Conservation (phyloP, 2,888 invertebrate genomes). For the Spatulosminthurus flaviceps region DNA sequence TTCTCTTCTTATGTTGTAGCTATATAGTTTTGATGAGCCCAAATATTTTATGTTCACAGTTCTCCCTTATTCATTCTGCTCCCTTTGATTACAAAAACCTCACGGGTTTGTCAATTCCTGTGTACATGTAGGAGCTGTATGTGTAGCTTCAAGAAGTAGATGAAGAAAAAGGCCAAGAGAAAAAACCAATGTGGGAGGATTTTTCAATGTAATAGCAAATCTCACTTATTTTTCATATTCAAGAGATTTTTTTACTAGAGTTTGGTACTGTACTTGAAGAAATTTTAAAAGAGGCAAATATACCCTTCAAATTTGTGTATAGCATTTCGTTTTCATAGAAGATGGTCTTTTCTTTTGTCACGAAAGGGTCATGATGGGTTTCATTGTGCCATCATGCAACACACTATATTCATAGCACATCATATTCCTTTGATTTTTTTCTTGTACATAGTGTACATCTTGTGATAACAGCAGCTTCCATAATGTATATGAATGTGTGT, state of each 20-base stretch:
- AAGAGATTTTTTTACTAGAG: not conserved
- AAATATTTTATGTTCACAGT: too few species aligned
- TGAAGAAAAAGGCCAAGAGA: not conserved
- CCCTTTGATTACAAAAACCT: not conserved
- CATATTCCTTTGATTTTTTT: not conserved
- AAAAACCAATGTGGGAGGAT: conserved; percentile 14
- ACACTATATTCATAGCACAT: too few species aligned
- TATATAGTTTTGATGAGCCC: too few species aligned
- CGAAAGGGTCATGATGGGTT: conserved; percentile 58
- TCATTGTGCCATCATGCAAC: conserved; percentile 26
- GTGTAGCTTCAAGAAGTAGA: too few species aligned
- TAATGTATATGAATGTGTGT: not conserved
- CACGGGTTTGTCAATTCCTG: not conserved
- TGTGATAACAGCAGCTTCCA: not conserved
- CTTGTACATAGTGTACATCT: not conserved
- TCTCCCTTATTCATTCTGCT: too few species aligned
- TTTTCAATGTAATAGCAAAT: conserved; percentile 12
- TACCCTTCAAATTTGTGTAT: too few species aligned
- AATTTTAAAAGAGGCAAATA: too few species aligned
- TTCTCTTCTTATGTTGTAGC: too few species aligned
- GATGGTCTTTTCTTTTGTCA: conserved; percentile 57
- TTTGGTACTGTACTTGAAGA: too few species aligned
- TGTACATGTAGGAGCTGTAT: too few species aligned
- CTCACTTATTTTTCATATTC: not conserved
- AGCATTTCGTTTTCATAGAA: not conserved